A percentile compares a stretch with the other conserved stretches of the same genome.
Evolutionary conservation across 2,888 invertebrate genomes (phyloP).

Genomic region (Dicyrtomina minuta): DNA sequence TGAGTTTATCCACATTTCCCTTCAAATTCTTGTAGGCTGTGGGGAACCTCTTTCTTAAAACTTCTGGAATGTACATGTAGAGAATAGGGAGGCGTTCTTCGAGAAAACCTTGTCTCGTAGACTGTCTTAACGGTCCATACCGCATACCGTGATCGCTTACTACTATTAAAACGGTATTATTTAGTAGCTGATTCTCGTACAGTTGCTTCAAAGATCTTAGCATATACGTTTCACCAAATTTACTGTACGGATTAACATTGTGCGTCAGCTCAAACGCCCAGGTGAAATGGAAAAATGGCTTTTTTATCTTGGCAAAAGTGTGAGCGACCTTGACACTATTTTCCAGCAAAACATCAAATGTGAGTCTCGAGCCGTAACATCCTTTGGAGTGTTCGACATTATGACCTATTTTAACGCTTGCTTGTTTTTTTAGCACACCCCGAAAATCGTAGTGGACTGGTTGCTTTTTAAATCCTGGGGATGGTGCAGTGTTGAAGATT

Average conservation of each 20-base stretch:
- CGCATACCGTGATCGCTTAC: slow-evolving; percentile 5
- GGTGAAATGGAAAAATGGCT: not conserved
- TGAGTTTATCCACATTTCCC: slow-evolving; percentile 33
- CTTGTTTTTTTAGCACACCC: not conserved
- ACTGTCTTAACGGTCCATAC: not conserved
- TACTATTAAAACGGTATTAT: not conserved
- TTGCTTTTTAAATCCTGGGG: not conserved
- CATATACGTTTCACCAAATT: not conserved
- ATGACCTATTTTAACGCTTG: not conserved
- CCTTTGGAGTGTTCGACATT: not conserved
- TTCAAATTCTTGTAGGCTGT: slow-evolving; percentile 28
- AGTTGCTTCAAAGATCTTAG: not conserved
- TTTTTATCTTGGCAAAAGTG: not conserved
- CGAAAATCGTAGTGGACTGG: slow-evolving; percentile 7
- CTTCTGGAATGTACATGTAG: not conserved
- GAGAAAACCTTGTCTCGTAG: slow-evolving; percentile 7
- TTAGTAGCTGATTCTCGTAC: slow-evolving; percentile 2
- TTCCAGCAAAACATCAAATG: not conserved
- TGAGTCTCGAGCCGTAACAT: not conserved
- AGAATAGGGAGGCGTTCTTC: slow-evolving; percentile 8
- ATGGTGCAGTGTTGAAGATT: not conserved
- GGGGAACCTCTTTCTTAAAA: slow-evolving; percentile 23
- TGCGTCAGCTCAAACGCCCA: not conserved
- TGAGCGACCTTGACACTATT: not conserved
- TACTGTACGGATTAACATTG: not conserved